phyloP scores from a whole-genome alignment of 2,888 invertebrate species.

The Drosophila trichaetosa region DNA sequence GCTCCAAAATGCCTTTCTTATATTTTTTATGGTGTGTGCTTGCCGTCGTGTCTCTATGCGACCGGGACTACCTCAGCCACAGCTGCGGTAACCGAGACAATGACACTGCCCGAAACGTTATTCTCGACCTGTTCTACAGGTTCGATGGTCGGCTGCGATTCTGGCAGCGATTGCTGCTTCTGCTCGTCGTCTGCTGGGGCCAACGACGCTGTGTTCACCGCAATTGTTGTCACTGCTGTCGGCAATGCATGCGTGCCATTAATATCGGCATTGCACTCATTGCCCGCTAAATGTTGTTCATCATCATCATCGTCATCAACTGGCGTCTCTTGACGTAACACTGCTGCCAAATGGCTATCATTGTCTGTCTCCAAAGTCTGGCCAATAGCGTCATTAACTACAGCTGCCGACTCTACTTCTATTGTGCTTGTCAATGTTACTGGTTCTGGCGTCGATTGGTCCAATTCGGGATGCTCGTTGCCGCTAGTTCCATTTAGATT shows the following conservation, averaged over 20 bases:
- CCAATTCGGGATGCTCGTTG: constrained; percentile 51
- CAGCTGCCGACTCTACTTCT: constrained; percentile 21
- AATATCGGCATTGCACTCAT: constrained; percentile 55
- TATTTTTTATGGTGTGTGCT: constrained; percentile 27
- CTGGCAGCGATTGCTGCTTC: constrained; percentile 40
- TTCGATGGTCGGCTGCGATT: constrained; percentile 56
- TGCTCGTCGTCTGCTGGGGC: constrained; percentile 36
- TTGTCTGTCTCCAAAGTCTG: constrained; percentile 57
- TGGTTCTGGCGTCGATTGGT: constrained; percentile 37
- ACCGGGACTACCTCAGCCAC: constrained; percentile 58
- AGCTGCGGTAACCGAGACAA: constrained; percentile 64
- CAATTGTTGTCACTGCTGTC: constrained; percentile 70
- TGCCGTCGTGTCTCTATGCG: constrained; percentile 56
- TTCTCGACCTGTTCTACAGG: constrained; percentile 82
- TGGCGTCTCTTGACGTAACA: constrained; percentile 77
- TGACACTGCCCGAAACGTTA: constrained; percentile 70
- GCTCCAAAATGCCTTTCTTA: constrained; percentile 46
- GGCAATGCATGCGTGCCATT: constrained; percentile 61
- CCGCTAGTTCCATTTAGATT: constrained; percentile 70
- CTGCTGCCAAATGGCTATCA: constrained; percentile 73
- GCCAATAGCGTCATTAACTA: constrained; percentile 35
- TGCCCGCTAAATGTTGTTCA: constrained; percentile 29
- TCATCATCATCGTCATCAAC: constrained; percentile 73
- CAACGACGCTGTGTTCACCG: constrained; percentile 46
- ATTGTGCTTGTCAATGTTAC: constrained; percentile 34